Percentiles rank a stretch among this genome's conserved stretches.
Conservation (phyloP, 1,140 invertebrate species). For the Ectropis grisescens region DNA sequence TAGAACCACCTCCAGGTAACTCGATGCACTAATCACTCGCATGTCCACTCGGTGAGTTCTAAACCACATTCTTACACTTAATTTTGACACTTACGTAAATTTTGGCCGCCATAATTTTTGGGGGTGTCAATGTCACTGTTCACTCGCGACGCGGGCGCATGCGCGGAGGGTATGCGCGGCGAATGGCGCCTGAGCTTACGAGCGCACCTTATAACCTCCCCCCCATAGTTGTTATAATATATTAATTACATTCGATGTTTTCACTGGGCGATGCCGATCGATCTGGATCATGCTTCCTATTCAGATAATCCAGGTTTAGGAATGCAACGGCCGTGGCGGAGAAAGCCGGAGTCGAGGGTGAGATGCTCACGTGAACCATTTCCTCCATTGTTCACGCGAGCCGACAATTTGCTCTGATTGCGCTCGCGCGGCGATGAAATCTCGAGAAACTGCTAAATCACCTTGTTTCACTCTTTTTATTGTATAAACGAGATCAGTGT, state of each 20-base stretch:
- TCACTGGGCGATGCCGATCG: slow-evolving; percentile 35
- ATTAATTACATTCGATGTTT: slow-evolving; percentile 59
- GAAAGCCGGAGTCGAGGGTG: slow-evolving; percentile 14
- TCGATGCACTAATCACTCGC: slow-evolving; percentile 12
- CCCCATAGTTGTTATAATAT: slow-evolving; percentile 46
- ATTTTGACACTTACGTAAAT: slow-evolving; percentile 62
- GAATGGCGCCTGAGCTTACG: slow-evolving; percentile 35
- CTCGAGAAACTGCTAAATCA: neutral
- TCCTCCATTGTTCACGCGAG: neutral
- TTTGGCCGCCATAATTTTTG: slow-evolving; percentile 58
- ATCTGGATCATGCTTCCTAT: slow-evolving; percentile 49
- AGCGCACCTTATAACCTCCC: slow-evolving; percentile 46
- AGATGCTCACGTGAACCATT: too few relatives aligned
- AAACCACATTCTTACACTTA: slow-evolving; percentile 47
- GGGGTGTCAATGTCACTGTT: slow-evolving; percentile 48
- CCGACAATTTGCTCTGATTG: too few relatives aligned
- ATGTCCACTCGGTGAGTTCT: slow-evolving; percentile 29
- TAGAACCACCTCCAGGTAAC: slow-evolving; percentile 32
- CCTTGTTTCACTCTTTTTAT: neutral
- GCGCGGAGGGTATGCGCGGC: slow-evolving; percentile 45
- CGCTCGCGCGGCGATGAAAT: too few relatives aligned
- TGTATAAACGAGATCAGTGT: too few relatives aligned
- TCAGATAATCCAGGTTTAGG: slow-evolving; percentile 27
- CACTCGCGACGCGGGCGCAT: slow-evolving; percentile 48
- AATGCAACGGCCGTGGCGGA: slow-evolving; percentile 6